Evolutionary conservation across 2,797 vertebrate genomes (phyloP).

Genomic region (Ptychobarbus kaznakovi): DNA sequence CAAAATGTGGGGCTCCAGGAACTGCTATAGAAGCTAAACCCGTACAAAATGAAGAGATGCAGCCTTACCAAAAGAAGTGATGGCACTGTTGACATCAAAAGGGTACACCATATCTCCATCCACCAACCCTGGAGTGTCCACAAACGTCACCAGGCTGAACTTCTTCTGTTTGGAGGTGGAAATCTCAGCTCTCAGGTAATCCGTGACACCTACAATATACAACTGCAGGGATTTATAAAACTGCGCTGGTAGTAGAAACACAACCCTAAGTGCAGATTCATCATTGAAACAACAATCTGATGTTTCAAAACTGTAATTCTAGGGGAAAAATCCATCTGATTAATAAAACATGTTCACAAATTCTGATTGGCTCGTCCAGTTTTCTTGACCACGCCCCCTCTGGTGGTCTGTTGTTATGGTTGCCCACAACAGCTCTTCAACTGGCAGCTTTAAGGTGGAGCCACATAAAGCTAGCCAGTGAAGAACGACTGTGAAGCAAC

Average conservation of each 20-base stretch:
- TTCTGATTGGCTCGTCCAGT: neutral
- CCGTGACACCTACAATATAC: conserved; percentile 75
- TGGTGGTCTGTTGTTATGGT: conserved; percentile 78
- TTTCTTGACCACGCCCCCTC: conserved; percentile 44
- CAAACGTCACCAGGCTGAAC: conserved; percentile 83
- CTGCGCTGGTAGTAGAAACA: neutral
- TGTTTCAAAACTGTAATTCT: neutral
- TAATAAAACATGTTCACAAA: neutral
- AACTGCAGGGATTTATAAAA: conserved; percentile 57
- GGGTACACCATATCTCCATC: conserved; percentile 85
- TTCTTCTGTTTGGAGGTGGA: conserved; percentile 86
- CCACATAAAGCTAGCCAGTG: conserved; percentile 89
- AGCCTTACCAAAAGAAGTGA: conserved; percentile 79
- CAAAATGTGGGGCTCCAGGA: neutral
- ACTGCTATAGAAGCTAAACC: neutral
- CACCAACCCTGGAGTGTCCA: conserved; percentile 83
- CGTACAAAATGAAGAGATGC: neutral
- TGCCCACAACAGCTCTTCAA: conserved; percentile 91
- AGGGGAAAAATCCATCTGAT: neutral
- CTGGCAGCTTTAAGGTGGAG: conserved; percentile 85
- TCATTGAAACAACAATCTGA: neutral
- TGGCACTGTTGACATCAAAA: conserved; percentile 80
- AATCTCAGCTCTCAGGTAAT: conserved; percentile 82
- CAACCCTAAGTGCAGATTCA: neutral
- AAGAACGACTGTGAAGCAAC: conserved; percentile 90